phyloP scores from a whole-genome alignment of 2,888 invertebrate species.

The Hoplodrina blanda region DNA sequence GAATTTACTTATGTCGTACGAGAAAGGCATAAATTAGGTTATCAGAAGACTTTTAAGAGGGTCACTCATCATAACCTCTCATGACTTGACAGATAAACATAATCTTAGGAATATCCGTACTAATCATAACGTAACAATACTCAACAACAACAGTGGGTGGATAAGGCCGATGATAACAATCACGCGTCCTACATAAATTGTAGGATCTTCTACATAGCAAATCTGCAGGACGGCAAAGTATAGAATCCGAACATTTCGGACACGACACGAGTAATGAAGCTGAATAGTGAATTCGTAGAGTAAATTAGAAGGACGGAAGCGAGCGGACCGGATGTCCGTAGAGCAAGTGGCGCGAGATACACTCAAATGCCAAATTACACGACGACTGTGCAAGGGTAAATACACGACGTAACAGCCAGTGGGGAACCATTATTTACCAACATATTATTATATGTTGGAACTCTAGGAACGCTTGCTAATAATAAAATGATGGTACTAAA shows the following conservation, averaged over 20 bases:
- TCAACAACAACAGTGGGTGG: slow-evolving; percentile 40
- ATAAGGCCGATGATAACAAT: slow-evolving; percentile 45
- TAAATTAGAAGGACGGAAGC: slow-evolving; percentile 67
- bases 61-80: slow-evolving; percentile 5
- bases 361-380: slow-evolving; percentile 65
- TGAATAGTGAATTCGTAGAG: slow-evolving; percentile 58
- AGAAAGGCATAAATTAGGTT: slow-evolving; percentile 14
- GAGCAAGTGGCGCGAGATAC: slow-evolving; percentile 62
- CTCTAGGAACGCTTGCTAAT: slow-evolving; percentile 29
- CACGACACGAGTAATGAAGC: slow-evolving; percentile 51
- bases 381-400: slow-evolving; percentile 40
- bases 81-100: slow-evolving; percentile 28
- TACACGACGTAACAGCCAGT: slow-evolving; percentile 26
- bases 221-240: slow-evolving; percentile 22
- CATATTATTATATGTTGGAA: slow-evolving; percentile 24
- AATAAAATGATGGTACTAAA: slow-evolving; percentile 42
- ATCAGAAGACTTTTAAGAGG: slow-evolving; percentile 16
- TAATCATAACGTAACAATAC: slow-evolving; percentile 38
- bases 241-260: slow-evolving; percentile 34
- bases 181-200: slow-evolving; percentile 40
- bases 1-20: background rate
- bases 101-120: slow-evolving; percentile 26
- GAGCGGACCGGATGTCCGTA: slow-evolving; percentile 62
- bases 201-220: slow-evolving; percentile 16
- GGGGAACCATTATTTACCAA: slow-evolving; percentile 38